A percentile compares a stretch with the other conserved stretches of the same genome.
These are phyloP conservation scores for Protodeltote pygarga DNA, from an alignment of 2,888 invertebrate genomes.

Conservation along the genomic window DNA sequence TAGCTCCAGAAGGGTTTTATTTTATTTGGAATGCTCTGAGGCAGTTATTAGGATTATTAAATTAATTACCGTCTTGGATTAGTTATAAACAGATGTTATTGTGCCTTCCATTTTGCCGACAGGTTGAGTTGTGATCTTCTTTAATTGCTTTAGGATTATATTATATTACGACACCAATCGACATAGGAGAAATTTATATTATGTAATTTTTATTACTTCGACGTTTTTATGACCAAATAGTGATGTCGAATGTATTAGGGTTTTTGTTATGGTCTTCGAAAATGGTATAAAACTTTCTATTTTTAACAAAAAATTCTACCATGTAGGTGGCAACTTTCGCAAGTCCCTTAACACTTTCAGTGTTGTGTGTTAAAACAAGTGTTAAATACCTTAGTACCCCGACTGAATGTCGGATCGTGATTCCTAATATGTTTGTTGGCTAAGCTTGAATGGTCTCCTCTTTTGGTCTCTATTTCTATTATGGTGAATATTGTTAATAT, in stretches of 20 bases:
- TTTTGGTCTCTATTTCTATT: neutral
- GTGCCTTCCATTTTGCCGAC: slow-evolving; percentile 44
- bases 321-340: slow-evolving; percentile 41
- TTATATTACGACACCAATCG: slow-evolving; percentile 36
- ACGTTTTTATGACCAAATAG: slow-evolving; percentile 17
- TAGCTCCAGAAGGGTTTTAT: slow-evolving; percentile 66
- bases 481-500: too few relatives aligned
- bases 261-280: slow-evolving; percentile 4
- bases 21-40: slow-evolving; percentile 69
- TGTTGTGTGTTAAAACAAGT: slow-evolving; percentile 12
- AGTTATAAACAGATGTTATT: slow-evolving; percentile 55
- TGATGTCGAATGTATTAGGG: slow-evolving; percentile 20
- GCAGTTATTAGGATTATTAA: slow-evolving; percentile 69
- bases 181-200: slow-evolving; percentile 40
- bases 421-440: too few relatives aligned
- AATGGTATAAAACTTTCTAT: slow-evolving; percentile 42
- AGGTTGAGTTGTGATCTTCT: slow-evolving; percentile 46
- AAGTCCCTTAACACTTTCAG: slow-evolving; percentile 22
- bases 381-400: neutral
- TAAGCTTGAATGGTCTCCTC: neutral
- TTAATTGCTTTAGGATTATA: slow-evolving; percentile 44
- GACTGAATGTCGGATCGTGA: too few relatives aligned
- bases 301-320: slow-evolving; percentile 22
- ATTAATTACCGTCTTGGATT: slow-evolving; percentile 67
- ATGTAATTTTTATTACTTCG: slow-evolving; percentile 41